Evolutionary conservation across 2,797 vertebrate species (phyloP).

Genomic region (Scarus forsteni): DNA sequence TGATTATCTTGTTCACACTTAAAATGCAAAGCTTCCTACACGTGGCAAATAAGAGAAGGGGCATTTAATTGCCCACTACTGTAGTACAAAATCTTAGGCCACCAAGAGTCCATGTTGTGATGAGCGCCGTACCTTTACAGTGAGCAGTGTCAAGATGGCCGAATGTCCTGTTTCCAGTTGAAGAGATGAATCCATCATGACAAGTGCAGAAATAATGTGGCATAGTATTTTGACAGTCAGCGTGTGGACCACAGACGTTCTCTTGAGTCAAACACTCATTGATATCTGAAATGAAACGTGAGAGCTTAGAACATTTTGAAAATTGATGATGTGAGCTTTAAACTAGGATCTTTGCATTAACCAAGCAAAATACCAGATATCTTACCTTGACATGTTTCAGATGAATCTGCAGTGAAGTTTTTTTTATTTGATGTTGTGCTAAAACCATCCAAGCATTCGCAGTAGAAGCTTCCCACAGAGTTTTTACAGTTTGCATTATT

Average conservation of each 20-base stretch:
- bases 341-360: neutral
- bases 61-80: no score
- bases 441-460: conserved; percentile 62
- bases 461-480: conserved; percentile 58
- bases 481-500: conserved; percentile 1
- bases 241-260: conserved; percentile 56
- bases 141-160: accelerated
- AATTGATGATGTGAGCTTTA: no score
- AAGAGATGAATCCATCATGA: conserved; percentile 36
- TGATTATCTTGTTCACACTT: no score
- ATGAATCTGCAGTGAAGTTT: accelerated
- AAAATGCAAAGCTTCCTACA: no score
- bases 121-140: conserved; percentile 62
- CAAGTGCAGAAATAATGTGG: conserved; percentile 67
- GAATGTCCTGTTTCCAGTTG: neutral
- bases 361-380: neutral
- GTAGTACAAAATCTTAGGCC: neutral
- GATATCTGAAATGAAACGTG: conserved; percentile 63
- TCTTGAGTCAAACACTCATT: conserved; percentile 8
- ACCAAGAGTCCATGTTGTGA: neutral
- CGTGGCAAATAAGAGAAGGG: no score
- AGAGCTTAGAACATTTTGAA: neutral
- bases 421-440: accelerated
- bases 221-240: accelerated
- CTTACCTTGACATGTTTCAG: conserved; percentile 43